phyloP scores from a whole-genome alignment of 2,888 invertebrate genomes.

The Acronicta alni region DNA sequence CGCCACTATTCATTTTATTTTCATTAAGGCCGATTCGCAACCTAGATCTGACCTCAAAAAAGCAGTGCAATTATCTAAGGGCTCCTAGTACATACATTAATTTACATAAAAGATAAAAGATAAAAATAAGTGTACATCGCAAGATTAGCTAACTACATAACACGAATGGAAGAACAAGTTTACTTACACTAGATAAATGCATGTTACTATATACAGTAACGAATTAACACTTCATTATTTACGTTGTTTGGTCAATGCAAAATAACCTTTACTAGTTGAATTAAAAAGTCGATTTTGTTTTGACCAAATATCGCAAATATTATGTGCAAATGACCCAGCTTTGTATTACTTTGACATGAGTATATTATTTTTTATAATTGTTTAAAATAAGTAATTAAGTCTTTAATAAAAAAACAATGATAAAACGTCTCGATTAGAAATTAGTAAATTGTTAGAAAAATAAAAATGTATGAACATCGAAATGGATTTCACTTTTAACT shows the following conservation, averaged over 20 bases:
- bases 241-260: neutral
- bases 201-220: constrained; percentile 50
- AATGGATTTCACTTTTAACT: constrained; percentile 10
- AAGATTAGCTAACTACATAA: constrained; percentile 57
- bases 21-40: no score
- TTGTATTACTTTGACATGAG: constrained; percentile 39
- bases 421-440: constrained; percentile 1
- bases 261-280: neutral
- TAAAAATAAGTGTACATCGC: constrained; percentile 61
- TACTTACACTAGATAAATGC: constrained; percentile 72
- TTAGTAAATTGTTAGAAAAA: constrained; percentile 27
- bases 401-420: constrained; percentile 12
- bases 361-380: constrained; percentile 52
- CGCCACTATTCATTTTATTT: no score
- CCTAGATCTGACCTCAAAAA: no score
- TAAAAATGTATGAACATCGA: neutral
- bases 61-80: neutral
- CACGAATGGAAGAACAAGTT: constrained; percentile 76
- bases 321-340: neutral
- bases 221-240: constrained; percentile 15
- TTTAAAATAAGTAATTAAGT: constrained; percentile 45
- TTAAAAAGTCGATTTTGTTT: neutral
- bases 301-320: neutral
- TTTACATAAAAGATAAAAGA: constrained; percentile 55
- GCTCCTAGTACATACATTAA: constrained; percentile 16